Evolutionary conservation across 2,888 invertebrate species (phyloP).

Genomic region (Phoenoteleia sp.): DNA sequence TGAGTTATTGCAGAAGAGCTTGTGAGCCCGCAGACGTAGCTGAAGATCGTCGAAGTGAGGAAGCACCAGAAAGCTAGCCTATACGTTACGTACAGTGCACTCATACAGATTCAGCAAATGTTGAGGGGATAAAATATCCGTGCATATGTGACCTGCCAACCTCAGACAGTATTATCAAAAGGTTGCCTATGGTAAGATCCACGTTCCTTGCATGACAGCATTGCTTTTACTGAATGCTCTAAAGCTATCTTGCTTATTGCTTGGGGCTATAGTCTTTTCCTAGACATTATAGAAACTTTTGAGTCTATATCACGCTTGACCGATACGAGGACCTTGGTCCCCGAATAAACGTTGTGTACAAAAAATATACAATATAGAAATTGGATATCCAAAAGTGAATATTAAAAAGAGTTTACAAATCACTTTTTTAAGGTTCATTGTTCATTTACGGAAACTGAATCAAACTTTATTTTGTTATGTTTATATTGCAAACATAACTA

Average conservation of each 20-base stretch:
- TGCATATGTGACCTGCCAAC: conserved; percentile 54
- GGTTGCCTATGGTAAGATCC: conserved; percentile 36
- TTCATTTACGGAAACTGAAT: neutral
- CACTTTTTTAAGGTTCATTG: neutral
- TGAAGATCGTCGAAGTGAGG: conserved; percentile 50
- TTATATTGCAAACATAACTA: no score
- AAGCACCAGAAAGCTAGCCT: conserved; percentile 53
- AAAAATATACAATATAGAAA: conserved; percentile 39
- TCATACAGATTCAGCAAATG: conserved; percentile 51
- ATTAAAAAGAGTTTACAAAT: neutral
- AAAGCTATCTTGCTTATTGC: conserved; percentile 49
- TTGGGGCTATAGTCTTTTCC: conserved; percentile 42
- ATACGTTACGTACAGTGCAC: conserved; percentile 26
- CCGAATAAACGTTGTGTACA: neutral
- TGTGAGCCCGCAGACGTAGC: conserved; percentile 18
- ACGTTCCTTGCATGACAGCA: conserved; percentile 50
- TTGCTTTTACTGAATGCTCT: conserved; percentile 30
- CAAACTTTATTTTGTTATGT: neutral
- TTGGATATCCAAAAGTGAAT: neutral
- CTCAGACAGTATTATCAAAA: conserved; percentile 50
- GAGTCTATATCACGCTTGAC: conserved; percentile 36
- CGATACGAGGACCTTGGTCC: conserved; percentile 15
- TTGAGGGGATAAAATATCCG: conserved; percentile 53
- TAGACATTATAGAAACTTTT: conserved; percentile 34
- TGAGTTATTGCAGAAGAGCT: conserved; percentile 47